Conservation (phyloP, 2,888 invertebrate species). For the Drosophila dives region DNA sequence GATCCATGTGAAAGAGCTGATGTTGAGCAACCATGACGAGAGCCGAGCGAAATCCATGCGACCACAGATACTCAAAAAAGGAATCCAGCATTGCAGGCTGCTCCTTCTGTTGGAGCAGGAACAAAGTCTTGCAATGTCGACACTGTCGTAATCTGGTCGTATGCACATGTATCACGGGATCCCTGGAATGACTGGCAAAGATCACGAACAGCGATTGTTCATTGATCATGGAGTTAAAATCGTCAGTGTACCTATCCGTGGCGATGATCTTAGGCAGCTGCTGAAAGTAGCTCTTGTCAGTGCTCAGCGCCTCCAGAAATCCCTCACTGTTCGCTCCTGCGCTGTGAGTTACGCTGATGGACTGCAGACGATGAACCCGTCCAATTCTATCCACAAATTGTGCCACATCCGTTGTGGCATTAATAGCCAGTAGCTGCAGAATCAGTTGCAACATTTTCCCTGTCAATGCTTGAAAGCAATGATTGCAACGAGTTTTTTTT, state of each 20-base stretch:
- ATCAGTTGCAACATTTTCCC: slow-evolving; percentile 31
- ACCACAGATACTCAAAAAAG: slow-evolving; percentile 62
- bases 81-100: not conserved
- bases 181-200: slow-evolving; percentile 44
- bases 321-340: slow-evolving; percentile 6
- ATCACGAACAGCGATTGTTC: slow-evolving; percentile 50
- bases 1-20: slow-evolving; percentile 62
- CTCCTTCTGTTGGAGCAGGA: slow-evolving; percentile 34
- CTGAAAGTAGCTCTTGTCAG: slow-evolving; percentile 43
- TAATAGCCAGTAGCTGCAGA: slow-evolving; percentile 14
- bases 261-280: slow-evolving; percentile 43
- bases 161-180: slow-evolving; percentile 47
- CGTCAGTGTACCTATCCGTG: slow-evolving; percentile 3
- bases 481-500: slow-evolving; percentile 15
- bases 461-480: slow-evolving; percentile 11
- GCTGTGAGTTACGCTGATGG: slow-evolving; percentile 48
- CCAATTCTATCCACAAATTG: slow-evolving; percentile 57
- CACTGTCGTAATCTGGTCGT: slow-evolving; percentile 38
- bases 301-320: slow-evolving; percentile 40
- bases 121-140: slow-evolving; percentile 55
- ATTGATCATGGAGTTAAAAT: slow-evolving; percentile 20
- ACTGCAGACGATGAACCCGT: slow-evolving; percentile 26
- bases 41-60: slow-evolving; percentile 56
- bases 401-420: slow-evolving; percentile 20
- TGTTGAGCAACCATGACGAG: slow-evolving; percentile 47